Evolutionary conservation across 2,113 vertebrate genomes (phyloP).

Genomic region (Ciconia boyciana): DNA sequence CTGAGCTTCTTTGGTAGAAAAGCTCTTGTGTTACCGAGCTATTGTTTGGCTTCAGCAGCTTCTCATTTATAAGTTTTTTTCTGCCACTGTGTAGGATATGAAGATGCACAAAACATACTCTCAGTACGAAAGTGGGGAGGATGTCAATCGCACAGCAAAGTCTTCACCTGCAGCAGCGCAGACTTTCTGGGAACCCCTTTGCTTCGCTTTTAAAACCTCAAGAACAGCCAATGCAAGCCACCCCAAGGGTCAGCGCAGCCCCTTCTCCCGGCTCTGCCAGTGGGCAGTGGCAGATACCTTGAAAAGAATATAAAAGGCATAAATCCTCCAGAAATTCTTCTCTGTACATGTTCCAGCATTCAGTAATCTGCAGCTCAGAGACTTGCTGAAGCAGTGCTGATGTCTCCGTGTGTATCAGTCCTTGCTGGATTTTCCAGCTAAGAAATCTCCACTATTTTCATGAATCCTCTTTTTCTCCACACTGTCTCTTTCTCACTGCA

Average conservation of each 20-base stretch:
- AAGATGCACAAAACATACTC: not conserved
- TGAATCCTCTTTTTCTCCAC: not conserved
- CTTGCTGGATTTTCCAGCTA: not conserved
- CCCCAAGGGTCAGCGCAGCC: not conserved
- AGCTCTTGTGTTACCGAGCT: not conserved
- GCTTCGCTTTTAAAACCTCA: accelerated
- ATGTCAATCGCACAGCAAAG: not conserved
- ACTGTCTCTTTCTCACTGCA: not conserved
- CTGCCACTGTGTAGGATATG: not conserved
- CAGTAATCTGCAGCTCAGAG: not conserved
- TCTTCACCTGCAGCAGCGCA: not conserved
- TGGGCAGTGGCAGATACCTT: not conserved
- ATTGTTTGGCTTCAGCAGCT: not conserved
- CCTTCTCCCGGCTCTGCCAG: not conserved
- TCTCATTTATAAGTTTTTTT: not conserved
- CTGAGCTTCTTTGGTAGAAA: not conserved
- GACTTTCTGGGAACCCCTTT: not conserved
- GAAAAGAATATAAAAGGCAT: not conserved
- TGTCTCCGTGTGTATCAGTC: not conserved
- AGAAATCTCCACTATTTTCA: not conserved
- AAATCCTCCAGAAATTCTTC: not conserved
- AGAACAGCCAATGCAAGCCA: not conserved
- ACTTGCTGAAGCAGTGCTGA: not conserved
- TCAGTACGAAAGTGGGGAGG: not conserved
- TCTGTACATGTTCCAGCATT: not conserved